phyloP scores from a whole-genome alignment of 2,888 invertebrate species.

The Leptinotarsa tumamoca region DNA sequence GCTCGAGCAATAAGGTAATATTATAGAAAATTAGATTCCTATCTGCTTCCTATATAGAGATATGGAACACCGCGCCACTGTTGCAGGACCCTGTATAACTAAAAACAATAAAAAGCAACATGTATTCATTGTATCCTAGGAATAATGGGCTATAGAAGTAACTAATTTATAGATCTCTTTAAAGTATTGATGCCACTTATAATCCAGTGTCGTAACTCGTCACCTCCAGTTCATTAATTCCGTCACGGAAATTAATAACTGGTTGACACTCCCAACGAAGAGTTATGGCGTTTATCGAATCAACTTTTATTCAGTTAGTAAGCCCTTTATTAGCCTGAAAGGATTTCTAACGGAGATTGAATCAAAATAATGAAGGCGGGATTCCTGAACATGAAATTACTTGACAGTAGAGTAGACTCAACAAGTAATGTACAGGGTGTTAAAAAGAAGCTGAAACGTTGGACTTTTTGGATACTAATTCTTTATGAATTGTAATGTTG shows the following conservation, averaged over 20 bases:
- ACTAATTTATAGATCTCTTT: background rate
- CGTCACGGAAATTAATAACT: constrained; percentile 26
- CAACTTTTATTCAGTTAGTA: constrained; percentile 24
- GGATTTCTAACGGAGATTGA: constrained; percentile 1
- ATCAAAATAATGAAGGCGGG: constrained; percentile 18
- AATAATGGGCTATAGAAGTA: background rate
- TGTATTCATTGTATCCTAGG: background rate
- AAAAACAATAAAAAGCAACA: background rate
- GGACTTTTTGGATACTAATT: background rate
- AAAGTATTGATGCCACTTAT: constrained; percentile 3
- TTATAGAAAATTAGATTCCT: too few species aligned
- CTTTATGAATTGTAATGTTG: background rate
- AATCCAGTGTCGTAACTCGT: constrained; percentile 8
- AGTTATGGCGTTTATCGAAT: constrained; percentile 31
- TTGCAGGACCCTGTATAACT: too few species aligned
- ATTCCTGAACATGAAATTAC: background rate
- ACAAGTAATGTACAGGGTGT: background rate
- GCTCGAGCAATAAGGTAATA: too few species aligned
- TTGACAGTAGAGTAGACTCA: background rate
- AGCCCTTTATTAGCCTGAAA: background rate
- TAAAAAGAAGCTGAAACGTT: background rate
- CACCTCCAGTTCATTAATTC: constrained; percentile 20
- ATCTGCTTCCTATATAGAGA: too few species aligned
- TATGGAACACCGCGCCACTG: too few species aligned
- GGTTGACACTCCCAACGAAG: constrained; percentile 32